Evolutionary conservation across 2,113 vertebrate genomes (phyloP).

Genomic region (Alligator sinensis): DNA sequence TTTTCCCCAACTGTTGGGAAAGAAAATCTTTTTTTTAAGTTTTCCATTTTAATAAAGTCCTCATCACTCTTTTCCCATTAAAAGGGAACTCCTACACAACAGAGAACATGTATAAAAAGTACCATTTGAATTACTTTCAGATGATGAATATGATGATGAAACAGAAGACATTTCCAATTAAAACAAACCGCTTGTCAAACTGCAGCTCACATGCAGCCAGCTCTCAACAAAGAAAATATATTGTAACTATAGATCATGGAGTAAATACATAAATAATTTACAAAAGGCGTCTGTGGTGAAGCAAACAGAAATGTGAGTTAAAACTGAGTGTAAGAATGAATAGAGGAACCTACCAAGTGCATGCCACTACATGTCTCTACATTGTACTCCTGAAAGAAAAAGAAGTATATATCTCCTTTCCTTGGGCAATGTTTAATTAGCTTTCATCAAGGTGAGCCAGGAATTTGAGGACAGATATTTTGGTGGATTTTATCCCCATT

Average conservation of each 20-base stretch:
- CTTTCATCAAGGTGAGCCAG: background rate
- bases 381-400: background rate
- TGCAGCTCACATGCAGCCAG: slow-evolving; percentile 26
- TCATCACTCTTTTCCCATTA: background rate
- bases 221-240: slow-evolving; percentile 29
- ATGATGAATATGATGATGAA: slow-evolving; percentile 65
- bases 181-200: slow-evolving; percentile 71
- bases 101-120: slow-evolving; percentile 31
- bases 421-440: background rate
- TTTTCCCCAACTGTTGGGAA: background rate
- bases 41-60: slow-evolving; percentile 18
- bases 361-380: slow-evolving; percentile 9
- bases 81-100: slow-evolving; percentile 42
- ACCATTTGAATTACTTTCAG: slow-evolving; percentile 2
- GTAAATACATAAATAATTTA: slow-evolving; percentile 50
- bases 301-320: slow-evolving; percentile 67
- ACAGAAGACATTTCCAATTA: slow-evolving; percentile 67
- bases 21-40: slow-evolving; percentile 46
- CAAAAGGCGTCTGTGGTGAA: slow-evolving; percentile 51
- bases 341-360: slow-evolving; percentile 25
- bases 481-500: background rate
- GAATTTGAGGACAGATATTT: background rate
- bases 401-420: background rate
- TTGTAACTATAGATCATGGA: slow-evolving; percentile 46
- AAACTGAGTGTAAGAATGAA: slow-evolving; percentile 19